Evolutionary conservation across 30 jellyfish, hydroid and myxozoan species (phyloP).

Genomic region (Aurelia sp.): DNA sequence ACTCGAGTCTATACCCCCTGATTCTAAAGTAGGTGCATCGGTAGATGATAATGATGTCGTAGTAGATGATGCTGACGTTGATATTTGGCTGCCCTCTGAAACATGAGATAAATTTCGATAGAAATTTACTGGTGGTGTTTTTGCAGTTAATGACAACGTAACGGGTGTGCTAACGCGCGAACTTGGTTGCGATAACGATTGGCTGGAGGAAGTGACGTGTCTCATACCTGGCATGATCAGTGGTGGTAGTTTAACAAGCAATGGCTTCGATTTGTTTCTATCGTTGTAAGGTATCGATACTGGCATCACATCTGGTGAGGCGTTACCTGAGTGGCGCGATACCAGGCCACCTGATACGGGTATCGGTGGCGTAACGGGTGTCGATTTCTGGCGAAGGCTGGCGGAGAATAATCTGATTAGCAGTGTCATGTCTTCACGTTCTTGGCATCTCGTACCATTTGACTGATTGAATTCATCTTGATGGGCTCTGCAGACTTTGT

Average conservation of each 20-base stretch:
- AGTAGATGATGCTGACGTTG: constrained; percentile 10
- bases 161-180: constrained; percentile 80
- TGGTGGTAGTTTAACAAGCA: constrained; percentile 12
- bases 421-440: constrained; percentile 97
- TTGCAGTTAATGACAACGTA: constrained; percentile 40
- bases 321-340: not conserved
- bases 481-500: constrained; percentile 88
- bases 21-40: constrained; percentile 6
- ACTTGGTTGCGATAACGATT: constrained; percentile 60
- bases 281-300: constrained; percentile 57
- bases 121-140: constrained; percentile 71
- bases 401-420: constrained; percentile 87
- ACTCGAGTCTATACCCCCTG: constrained; percentile 16
- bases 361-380: constrained; percentile 75
- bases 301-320: constrained; percentile 44
- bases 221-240: constrained; percentile 37
- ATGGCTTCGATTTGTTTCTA: not conserved
- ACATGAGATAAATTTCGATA: constrained; percentile 49
- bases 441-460: constrained; percentile 64
- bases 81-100: constrained; percentile 32
- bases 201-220: not conserved
- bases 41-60: not conserved
- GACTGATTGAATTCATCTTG: constrained; percentile 70
- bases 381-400: constrained; percentile 71
- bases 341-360: constrained; percentile 4